phyloP scores from a whole-genome alignment of 2,113 vertebrate species.

The Microcebus lehilahytsara region DNA sequence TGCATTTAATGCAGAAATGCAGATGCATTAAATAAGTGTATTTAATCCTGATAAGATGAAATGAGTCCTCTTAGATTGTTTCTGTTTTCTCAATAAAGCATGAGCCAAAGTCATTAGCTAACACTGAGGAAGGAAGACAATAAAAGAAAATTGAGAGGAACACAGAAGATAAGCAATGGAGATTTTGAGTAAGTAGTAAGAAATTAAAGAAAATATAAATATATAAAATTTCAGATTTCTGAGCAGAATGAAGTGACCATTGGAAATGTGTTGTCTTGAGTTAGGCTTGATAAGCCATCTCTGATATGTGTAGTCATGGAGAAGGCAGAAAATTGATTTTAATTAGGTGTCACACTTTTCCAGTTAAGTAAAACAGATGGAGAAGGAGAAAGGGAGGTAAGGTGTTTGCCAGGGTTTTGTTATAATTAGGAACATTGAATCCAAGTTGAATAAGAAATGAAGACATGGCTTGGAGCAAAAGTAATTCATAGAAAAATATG shows the following conservation, averaged over 20 bases:
- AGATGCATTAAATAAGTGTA: no score
- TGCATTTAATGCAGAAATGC: no score
- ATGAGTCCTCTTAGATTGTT: not conserved
- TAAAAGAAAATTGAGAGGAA: not conserved
- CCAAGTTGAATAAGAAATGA: not conserved
- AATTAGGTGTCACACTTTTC: not conserved
- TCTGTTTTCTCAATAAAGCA: not conserved
- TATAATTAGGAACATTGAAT: not conserved
- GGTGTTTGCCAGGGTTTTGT: not conserved
- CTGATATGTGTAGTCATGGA: not conserved
- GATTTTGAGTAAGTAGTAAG: not conserved
- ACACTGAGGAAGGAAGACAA: not conserved
- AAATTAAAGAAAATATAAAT: not conserved
- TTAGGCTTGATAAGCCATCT: not conserved
- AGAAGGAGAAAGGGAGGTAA: not conserved
- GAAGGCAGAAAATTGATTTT: not conserved
- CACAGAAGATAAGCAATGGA: not conserved
- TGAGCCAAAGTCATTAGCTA: not conserved
- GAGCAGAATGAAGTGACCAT: not conserved
- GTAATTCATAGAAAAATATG: not conserved
- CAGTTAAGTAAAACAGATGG: not conserved
- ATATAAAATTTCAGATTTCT: not conserved
- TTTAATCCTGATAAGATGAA: not conserved
- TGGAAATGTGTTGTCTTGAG: not conserved
- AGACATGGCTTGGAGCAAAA: not conserved